Base-by-base conservation (phyloP, 2,797 vertebrate genomes). In the Sphaeramia orbicularis region DNA sequence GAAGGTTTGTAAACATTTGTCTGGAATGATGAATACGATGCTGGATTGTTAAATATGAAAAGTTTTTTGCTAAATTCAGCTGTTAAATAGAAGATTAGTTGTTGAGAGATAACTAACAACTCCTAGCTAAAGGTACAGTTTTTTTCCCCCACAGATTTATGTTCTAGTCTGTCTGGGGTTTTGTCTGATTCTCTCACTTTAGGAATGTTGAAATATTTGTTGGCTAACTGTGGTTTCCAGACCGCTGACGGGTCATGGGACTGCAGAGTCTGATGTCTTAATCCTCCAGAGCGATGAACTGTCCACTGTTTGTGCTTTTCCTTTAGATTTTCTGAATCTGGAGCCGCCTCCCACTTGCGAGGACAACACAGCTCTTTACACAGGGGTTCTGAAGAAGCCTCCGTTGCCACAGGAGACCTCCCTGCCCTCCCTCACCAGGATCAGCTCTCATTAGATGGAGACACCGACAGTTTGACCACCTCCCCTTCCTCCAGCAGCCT, bases 321-420 rank as follows among this genome's bases (percentile, higher is more conserved):
- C 21, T 57, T n/a, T 66, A 95, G 97, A 97, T 66, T 91, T 93
- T 19, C 92, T 95, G 27, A 92, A 92, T 40, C 81, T 96, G 57
- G 96, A 96, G 74, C 86, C 79, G 1, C 84, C 95, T 38, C 91
- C 95, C 0, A 85, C 88, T 67, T 95, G 95, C 71, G 96, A 98
- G 56, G 96, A 97, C 82, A 95, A 94, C 82, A 82, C 94, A 0
- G 96, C 96, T 61, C 94, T 99, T 61, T 99, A 99, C 69, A 95
- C 97, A 0, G 97, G 96, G 18, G 96, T 98, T 80, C 93, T 97
- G 82, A 99, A 97, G 94, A 98, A 97, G 89, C 93, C 94, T 0
- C 83, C 93, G 55, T 48, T 88, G 40, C 92, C 92, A 10, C 95
- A 95, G 30, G 89, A 95, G 71, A 92, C 94, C 30, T 94, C 94